A percentile compares a stretch with the other conserved stretches of the same genome.
Conservation (phyloP, 2,797 vertebrate species). For the Poliocrania exsul region DNA sequence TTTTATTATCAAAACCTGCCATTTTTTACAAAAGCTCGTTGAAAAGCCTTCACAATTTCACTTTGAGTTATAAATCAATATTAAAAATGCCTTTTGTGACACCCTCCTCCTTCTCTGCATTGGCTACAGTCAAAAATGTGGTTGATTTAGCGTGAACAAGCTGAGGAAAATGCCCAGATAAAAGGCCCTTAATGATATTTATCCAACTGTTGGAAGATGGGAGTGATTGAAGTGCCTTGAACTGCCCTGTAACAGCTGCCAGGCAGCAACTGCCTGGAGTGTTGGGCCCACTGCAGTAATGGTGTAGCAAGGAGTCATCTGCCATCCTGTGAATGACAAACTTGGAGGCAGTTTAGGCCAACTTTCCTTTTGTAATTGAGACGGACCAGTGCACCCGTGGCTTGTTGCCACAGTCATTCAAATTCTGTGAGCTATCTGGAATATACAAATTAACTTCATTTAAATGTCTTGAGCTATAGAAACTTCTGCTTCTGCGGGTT, state of each 20-base stretch:
- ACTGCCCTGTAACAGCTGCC: neutral
- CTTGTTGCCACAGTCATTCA: neutral
- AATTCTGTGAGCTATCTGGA: neutral
- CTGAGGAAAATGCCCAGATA: conserved; percentile 1
- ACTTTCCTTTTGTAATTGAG: neutral
- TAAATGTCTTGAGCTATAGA: neutral
- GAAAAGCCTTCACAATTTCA: neutral
- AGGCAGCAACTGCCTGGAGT: neutral
- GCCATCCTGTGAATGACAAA: neutral
- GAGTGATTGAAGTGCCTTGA: neutral
- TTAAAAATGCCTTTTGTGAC: neutral
- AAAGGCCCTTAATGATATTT: conserved; percentile 6
- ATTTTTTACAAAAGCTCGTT: neutral
- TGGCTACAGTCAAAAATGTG: neutral
- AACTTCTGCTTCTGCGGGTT: neutral
- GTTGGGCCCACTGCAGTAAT: neutral
- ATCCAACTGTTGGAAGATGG: neutral
- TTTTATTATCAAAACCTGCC: neutral
- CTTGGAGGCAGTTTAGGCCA: neutral
- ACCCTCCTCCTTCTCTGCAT: neutral
- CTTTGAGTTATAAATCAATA: neutral
- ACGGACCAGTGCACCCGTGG: neutral
- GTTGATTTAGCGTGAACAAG: neutral
- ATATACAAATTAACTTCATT: neutral
- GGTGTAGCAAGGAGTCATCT: neutral